Evolutionary conservation across 2,888 invertebrate genomes (phyloP).

Genomic region (Neoitamus cyanurus): DNA sequence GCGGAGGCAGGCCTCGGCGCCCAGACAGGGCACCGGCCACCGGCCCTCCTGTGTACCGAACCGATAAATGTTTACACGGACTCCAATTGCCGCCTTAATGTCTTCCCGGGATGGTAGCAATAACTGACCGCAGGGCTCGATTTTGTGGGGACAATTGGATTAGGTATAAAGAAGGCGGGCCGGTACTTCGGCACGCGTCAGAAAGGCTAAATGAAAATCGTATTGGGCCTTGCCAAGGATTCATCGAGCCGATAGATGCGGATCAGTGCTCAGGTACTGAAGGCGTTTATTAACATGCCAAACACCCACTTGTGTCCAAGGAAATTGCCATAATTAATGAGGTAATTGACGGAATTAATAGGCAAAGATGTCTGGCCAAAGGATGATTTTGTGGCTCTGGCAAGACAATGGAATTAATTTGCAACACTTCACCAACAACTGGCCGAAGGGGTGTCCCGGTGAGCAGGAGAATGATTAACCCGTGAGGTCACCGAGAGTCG

Average conservation of each 20-base stretch:
- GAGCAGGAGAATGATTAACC: neutral
- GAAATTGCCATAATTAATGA: constrained; percentile 36
- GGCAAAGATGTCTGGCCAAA: constrained; percentile 25
- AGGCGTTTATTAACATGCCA: neutral
- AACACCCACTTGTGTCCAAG: neutral
- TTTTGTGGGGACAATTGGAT: neutral
- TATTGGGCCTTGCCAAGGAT: neutral
- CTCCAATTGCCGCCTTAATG: constrained; percentile 31
- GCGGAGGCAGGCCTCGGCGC: neutral
- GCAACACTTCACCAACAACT: neutral
- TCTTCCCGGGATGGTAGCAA: neutral
- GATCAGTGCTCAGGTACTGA: neutral
- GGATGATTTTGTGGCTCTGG: neutral
- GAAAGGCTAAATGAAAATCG: neutral
- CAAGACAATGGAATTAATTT: constrained; percentile 38
- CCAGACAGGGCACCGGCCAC: neutral
- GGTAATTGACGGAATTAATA: constrained; percentile 40
- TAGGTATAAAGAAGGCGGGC: neutral
- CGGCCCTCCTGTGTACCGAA: constrained; percentile 26
- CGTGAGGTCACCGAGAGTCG: neutral
- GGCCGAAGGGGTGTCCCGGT: neutral
- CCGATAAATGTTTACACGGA: constrained; percentile 40
- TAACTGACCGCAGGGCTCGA: constrained; percentile 19
- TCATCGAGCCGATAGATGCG: neutral
- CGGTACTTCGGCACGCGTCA: neutral